Base-by-base conservation (phyloP, 2,797 vertebrate genomes). In the Thripadectes ignobilis region DNA sequence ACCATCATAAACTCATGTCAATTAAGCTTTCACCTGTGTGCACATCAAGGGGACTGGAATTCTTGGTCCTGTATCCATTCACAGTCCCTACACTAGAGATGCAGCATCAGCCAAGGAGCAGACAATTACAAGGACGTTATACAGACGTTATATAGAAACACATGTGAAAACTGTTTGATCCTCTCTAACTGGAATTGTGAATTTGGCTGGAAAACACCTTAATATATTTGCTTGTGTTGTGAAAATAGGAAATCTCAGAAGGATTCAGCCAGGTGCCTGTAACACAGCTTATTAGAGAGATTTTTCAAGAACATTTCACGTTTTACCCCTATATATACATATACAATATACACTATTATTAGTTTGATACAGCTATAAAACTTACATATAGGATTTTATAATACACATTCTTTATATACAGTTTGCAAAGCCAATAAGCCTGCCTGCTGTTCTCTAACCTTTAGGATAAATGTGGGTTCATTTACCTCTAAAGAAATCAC, bases 231-330 rank as follows among this genome's bases (percentile, higher is more conserved):
- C 62, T 41, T 88, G n/a, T 23, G 45, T 85, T 93, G 69, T 90
- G 66, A 90, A 96, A 95, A 94, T 17, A 63, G 23, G 79, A 73
- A 84, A n/a, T 85, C 85, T 92, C 89, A 58, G 36, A 80, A 90
- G 91, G 82, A 93, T 92, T 94, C 76, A 59, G 48, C 76, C 92
- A 92, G 78, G 73, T 92, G 94, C 67, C 43, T 57, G 26, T 75
- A 94, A 84, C 45, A 82, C 4, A 81, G 66, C 55, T 92, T 83
- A 91, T 93, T 83, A 88, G 23, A 92, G 65, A 85, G 20, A 11
- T 24, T 92, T 85, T 92, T 78, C 54, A 72, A 61, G 66, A 89
- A 75, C 24, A 38, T 73, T 79, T 79, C 30, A 52, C 10, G 20
- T 73, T 74, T 82, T 91, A n/a, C 10, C 19, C 29, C 23, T 26